Base-by-base conservation (phyloP, 2,113 vertebrate species). In the Gasterosteus nipponicus region DNA sequence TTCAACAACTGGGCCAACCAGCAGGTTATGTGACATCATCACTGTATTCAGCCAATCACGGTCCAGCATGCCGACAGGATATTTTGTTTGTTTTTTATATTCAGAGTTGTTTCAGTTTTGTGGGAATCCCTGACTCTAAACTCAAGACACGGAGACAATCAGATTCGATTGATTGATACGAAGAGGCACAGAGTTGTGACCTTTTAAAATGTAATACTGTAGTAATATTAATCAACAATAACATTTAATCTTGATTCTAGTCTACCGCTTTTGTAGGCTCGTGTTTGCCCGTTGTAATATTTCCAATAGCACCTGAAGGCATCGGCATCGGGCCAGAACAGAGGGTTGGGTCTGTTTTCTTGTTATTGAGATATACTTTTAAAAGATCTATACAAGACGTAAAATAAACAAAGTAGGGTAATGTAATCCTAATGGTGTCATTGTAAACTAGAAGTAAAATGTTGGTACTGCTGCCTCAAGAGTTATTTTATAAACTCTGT, bases 281-380 rank as follows among this genome's bases (percentile, higher is more conserved):
- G 7, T 4, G 38, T 4, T 22, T 15, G 4, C 6, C 7, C 31
- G 44, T n/a, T 19, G 0, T 15, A 1, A 62, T 22, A 54, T 71
- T 53, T 74, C 60, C 78, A n/a, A 42, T 41, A n/a, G 51, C 4
- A 16, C 51, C 0, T 75, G 69, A 80, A 83, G 8, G 80, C 69
- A 59, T n/a, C 80, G 54, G 39, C 10, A 7, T 41, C 12, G 14
- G 15, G 15, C 16, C 15, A 47, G 15, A 47, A 47, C 15, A 47
- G 44, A 14, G 44, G 15, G 44, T 47, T 47, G 2, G 15, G 44
- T 46, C 44, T 46, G 4, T 46, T 46, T 46, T 15, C 12, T 46
- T 44, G 12, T 44, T 44, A 16, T 38, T 38, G 5, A 18, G 10
- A 47, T 47, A 7, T 47, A 18, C 16, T 47, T 47, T 47, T 5